Base-by-base conservation (phyloP, 37 sponge, comb jelly and placozoan species). In the Oscarella lobularis region DNA sequence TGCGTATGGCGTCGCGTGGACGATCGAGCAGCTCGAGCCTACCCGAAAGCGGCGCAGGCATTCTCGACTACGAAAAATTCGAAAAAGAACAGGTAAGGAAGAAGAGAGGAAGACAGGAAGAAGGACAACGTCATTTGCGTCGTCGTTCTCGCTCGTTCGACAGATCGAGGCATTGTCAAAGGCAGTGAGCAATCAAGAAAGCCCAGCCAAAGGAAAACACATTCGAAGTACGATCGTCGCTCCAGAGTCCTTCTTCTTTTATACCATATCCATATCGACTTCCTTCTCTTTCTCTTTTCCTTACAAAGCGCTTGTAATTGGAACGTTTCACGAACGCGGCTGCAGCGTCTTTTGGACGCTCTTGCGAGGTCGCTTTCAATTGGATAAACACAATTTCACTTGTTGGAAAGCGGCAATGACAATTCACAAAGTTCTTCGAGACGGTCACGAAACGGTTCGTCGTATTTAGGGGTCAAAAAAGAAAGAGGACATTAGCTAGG, bases 401-500 rank as follows among this genome's bases (percentile, higher is more conserved):
- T 87, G 95, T 74, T 94, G 88, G 86, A 94, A 94, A 73, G 83
- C 88, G n/a, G 86, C 84, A 66, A 86, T 83, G 35, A 77, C 87
- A 36, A 65, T 90, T 5, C 95, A 94, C 40, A 67, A 82, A 29
- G 66, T 85, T 3, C 78, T 94, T n/a, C 39, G 88, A 31, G 95
- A 90, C 79, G 95, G 95, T 0, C 85, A 91, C 39, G 77, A 78
- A 3, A 82, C 86, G 39, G 92, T 90, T 76, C 81, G 80, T 66
- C 29, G 37, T 36, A 37, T 1, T 33, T 33, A 48, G 37, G 35
- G n/a, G 1, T 66, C 39, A 80, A 27, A 67, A 73, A 36, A 20
- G 2, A 37, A 5, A 39, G 67, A 67, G 3, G 40, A 39, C 2
- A 34, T 67, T 2, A 9, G 30, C 6, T 74, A 35, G 9, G 6